A percentile compares a stretch with the other conserved stretches of the same genome.
Evolutionary conservation across 1,140 invertebrate species (phyloP).

Genomic region (Pemphigus obesinymphae): DNA sequence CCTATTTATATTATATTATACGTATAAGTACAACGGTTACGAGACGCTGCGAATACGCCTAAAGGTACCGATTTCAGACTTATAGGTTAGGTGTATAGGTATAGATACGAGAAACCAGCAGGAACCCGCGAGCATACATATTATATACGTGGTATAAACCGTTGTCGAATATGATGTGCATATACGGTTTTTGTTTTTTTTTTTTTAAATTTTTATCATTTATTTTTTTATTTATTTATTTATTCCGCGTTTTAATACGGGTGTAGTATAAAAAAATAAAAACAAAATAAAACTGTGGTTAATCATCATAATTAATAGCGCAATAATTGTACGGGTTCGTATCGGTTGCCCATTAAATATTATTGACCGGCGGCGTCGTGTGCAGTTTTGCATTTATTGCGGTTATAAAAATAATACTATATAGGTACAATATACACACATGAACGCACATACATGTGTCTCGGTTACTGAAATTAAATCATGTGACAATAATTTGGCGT

Average conservation of each 20-base stretch:
- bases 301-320: slow-evolving; percentile 20
- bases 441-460: neutral
- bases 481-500: slow-evolving; percentile 28
- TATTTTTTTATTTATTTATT: neutral
- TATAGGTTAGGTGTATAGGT: too few species aligned
- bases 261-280: neutral
- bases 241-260: neutral
- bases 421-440: neutral
- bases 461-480: slow-evolving; percentile 27
- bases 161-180: neutral
- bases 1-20: too few species aligned
- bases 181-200: too few species aligned
- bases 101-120: too few species aligned
- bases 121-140: too few species aligned
- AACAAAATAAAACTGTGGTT: neutral
- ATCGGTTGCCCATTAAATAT: slow-evolving; percentile 5
- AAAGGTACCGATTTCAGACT: neutral
- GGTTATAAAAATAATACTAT: neutral
- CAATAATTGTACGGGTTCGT: slow-evolving; percentile 23
- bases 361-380: neutral
- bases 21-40: too few species aligned
- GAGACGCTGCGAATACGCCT: slow-evolving; percentile 22
- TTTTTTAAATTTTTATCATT: too few species aligned
- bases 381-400: neutral
- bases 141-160: neutral